phyloP scores from a whole-genome alignment of 2,888 invertebrate genomes.

The Blastobasis adustella region DNA sequence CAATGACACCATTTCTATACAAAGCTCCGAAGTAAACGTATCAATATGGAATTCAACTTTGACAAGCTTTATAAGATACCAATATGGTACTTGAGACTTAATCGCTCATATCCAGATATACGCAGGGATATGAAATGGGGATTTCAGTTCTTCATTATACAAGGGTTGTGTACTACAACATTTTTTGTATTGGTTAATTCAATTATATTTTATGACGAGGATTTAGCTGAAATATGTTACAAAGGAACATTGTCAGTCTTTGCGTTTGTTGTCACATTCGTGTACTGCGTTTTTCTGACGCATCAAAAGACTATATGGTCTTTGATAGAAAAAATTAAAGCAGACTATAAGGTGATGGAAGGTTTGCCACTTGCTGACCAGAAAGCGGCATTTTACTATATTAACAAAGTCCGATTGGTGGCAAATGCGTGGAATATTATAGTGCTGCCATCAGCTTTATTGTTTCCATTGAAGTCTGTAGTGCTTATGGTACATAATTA shows the following conservation, averaged over 20 bases:
- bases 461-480: constrained; percentile 22
- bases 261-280: constrained; percentile 7
- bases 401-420: constrained; percentile 20
- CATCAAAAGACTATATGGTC: constrained; percentile 18
- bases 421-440: constrained; percentile 28
- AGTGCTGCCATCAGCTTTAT: accelerated
- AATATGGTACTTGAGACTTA: constrained; percentile 12
- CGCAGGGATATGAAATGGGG: constrained; percentile 19
- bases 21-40: not conserved
- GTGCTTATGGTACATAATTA: constrained; percentile 20
- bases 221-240: constrained; percentile 20
- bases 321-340: constrained; percentile 26
- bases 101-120: constrained; percentile 16
- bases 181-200: constrained; percentile 14
- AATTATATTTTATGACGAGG: constrained; percentile 9
- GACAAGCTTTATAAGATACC: constrained; percentile 17
- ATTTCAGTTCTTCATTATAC: constrained; percentile 4
- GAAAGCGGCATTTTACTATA: constrained; percentile 21
- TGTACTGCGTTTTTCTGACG: constrained; percentile 18
- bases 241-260: constrained; percentile 14
- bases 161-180: constrained; percentile 6
- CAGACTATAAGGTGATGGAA: constrained; percentile 23
- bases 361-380: constrained; percentile 19
- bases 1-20: too few species aligned
- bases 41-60: constrained; percentile 20